Evolutionary conservation across 2,888 invertebrate species (phyloP).

Genomic region (Hipparchia semele): DNA sequence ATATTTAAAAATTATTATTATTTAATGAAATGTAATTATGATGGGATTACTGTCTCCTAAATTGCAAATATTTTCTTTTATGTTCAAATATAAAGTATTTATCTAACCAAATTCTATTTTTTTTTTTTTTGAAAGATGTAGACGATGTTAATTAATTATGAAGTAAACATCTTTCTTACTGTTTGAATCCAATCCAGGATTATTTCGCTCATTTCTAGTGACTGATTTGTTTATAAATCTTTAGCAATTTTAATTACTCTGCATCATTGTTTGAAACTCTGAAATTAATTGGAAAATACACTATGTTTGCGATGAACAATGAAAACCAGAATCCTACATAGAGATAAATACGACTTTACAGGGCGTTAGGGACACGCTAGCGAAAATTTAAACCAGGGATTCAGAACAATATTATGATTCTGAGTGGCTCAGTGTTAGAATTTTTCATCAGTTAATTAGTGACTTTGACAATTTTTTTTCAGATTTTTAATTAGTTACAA

Average conservation of each 20-base stretch:
- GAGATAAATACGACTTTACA: background rate
- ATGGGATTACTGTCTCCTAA: constrained; percentile 1
- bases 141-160: constrained; percentile 6
- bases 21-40: constrained; percentile 3
- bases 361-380: too few relatives aligned
- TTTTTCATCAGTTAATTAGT: too few relatives aligned
- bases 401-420: too few relatives aligned
- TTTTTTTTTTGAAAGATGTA: constrained; percentile 1
- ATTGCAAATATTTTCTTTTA: background rate
- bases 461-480: too few relatives aligned
- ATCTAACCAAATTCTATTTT: background rate
- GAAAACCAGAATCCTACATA: background rate
- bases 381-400: too few relatives aligned
- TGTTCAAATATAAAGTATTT: background rate
- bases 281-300: constrained; percentile 9
- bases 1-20: background rate
- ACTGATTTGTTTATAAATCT: constrained; percentile 6
- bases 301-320: constrained; percentile 7
- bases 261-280: background rate
- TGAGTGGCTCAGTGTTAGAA: too few relatives aligned
- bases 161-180: constrained; percentile 8
- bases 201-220: constrained; percentile 8
- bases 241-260: constrained; percentile 7
- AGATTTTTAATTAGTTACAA: too few relatives aligned
- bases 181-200: constrained; percentile 7